Conservation (phyloP, 2,797 vertebrate genomes). For the Bradypodion ventrale region DNA sequence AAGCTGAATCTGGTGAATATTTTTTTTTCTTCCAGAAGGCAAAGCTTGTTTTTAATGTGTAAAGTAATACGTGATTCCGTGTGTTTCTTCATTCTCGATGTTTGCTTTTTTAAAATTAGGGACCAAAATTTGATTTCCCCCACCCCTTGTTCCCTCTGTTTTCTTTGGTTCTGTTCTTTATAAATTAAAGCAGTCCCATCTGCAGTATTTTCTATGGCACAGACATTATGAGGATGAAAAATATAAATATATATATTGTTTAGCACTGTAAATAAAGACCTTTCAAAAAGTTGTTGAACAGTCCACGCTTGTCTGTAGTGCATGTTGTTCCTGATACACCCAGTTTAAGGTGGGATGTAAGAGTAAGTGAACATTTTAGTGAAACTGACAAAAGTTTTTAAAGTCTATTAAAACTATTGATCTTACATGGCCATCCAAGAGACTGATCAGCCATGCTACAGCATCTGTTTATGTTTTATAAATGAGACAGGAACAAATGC, state of each 20-base stretch:
- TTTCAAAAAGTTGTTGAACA: conserved; percentile 66
- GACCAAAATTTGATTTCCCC: conserved; percentile 70
- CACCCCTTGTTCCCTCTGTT: conserved; percentile 57
- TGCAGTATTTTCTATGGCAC: conserved; percentile 72
- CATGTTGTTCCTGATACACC: rapidly evolving
- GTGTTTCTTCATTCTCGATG: conserved; percentile 61
- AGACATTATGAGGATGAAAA: conserved; percentile 69
- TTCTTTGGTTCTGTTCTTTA: conserved; percentile 65
- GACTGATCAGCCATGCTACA: background rate
- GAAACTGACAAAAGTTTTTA: too few species aligned
- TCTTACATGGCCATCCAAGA: background rate
- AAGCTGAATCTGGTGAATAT: conserved; percentile 62
- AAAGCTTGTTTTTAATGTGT: conserved; percentile 66
- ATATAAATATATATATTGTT: conserved; percentile 78
- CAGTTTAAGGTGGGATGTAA: background rate
- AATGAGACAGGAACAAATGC: too few species aligned
- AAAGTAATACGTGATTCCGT: conserved; percentile 58
- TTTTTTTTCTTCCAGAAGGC: conserved; percentile 48
- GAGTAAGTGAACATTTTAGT: background rate
- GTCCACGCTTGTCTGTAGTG: background rate
- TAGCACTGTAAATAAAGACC: conserved; percentile 75
- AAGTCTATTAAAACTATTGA: background rate
- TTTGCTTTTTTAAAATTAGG: conserved; percentile 57
- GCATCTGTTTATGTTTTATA: too few species aligned
- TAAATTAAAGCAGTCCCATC: conserved; percentile 70